Base-by-base conservation (phyloP, 2,113 vertebrate species). In the Sphaerodactylus townsendi region DNA sequence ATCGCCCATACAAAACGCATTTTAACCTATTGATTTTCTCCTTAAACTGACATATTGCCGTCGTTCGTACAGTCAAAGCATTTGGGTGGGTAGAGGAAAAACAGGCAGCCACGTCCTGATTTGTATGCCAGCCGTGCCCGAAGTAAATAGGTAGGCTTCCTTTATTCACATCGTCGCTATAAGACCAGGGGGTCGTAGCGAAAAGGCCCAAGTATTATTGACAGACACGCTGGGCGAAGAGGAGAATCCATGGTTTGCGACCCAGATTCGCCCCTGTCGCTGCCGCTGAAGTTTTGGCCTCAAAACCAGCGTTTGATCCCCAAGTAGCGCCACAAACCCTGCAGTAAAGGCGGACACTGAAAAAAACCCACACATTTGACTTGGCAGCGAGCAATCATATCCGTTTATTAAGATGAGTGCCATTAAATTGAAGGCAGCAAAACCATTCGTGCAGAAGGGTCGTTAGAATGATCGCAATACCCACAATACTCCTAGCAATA, bases 61-160 rank as follows among this genome's bases (percentile, higher is more conserved):
- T 69, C 69, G 59, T 75, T 86, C 86, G 80, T 82, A 74, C 74
- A 2, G 30, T 77, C 39, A 83, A 81, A 89, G 79, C 77, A 72
- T 83, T 91, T 90, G 73, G 74, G 90, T 59, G n/a, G 19, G 78
- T 79, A 13, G 13, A 50, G 2, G 82, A 21, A 19, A 56, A 19
- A 56, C 4, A 56, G 53, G 53, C 21, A 56, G 23, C 76, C 66
- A 74, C 65, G 65, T 30, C 1, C 13, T 91, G 90, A 93, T 93
- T 93, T 89, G 93, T 93, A 53, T 87, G 59, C 35, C 15, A 23
- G 77, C 33, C 64, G 76, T 76, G 76, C 2, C 79, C 64, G 44
- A 84, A 48, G 80, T 83, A 56, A 89, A 92, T 86, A 21, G 87
- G 91, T 90, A 2, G 85, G 70, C 56, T 78, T 44, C 44, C 86